Evolutionary conservation across 2,113 vertebrate genomes (phyloP).

Genomic region (Cardinalis cardinalis): DNA sequence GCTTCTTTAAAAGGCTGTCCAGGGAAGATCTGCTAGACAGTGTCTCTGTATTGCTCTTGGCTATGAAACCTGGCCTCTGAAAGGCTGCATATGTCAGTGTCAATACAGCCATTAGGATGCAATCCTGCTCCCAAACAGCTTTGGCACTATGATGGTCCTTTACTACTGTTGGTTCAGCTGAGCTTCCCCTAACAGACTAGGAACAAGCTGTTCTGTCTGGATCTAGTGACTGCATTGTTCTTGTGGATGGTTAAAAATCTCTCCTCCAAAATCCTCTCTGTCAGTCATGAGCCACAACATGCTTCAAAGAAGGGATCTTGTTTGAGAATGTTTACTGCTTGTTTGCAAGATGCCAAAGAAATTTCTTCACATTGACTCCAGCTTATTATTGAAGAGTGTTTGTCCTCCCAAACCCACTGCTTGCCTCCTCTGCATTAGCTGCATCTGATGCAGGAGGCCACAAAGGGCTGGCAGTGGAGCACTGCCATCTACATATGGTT

Average conservation of each 20-base stretch:
- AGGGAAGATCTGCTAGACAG: neutral
- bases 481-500: constrained; percentile 12
- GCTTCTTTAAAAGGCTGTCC: neutral
- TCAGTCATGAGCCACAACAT: neutral
- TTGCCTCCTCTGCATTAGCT: neutral
- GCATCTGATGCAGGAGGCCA: neutral
- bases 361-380: neutral
- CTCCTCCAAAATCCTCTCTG: neutral
- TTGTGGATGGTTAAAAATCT: neutral
- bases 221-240: neutral
- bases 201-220: neutral
- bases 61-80: neutral
- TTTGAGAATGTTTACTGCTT: neutral
- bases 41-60: neutral
- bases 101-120: neutral
- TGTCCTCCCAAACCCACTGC: neutral
- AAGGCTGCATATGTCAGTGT: neutral
- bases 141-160: neutral
- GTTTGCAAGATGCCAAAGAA: neutral
- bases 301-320: neutral
- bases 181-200: neutral
- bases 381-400: neutral
- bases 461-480: neutral
- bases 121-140: neutral
- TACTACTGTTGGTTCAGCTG: neutral